phyloP scores from a whole-genome alignment of 2,113 vertebrate species.

The Potamarius usumacintae region DNA sequence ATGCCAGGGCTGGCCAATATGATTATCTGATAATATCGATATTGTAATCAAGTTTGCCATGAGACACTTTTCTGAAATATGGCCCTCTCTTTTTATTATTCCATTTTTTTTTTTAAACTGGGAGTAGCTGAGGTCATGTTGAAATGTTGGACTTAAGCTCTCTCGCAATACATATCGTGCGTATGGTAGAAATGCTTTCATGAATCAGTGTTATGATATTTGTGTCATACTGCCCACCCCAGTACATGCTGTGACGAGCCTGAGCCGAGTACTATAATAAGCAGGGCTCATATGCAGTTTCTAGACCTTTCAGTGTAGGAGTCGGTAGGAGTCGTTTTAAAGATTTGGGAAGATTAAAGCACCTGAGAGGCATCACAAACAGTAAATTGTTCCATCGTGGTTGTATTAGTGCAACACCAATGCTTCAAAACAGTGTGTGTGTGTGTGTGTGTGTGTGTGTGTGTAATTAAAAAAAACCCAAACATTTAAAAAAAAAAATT shows the following conservation, averaged over 20 bases:
- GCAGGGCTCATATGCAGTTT: background rate
- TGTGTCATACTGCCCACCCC: background rate
- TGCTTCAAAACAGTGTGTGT: background rate
- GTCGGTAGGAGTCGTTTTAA: background rate
- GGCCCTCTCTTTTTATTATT: background rate
- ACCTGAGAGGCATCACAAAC: constrained; percentile 54
- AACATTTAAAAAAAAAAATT: background rate
- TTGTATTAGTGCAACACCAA: background rate
- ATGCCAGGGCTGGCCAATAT: background rate
- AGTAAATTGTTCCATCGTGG: constrained; percentile 47
- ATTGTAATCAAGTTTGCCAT: background rate
- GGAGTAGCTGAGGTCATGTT: background rate
- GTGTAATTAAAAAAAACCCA: background rate
- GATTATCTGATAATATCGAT: background rate
- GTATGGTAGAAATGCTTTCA: background rate
- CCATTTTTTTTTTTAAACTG: background rate
- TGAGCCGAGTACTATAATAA: constrained; percentile 18
- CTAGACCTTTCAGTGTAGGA: background rate
- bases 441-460: too few relatives aligned
- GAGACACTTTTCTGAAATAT: background rate
- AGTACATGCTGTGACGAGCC: background rate
- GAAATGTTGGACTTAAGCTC: background rate
- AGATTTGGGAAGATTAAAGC: constrained; percentile 38
- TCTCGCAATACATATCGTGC: background rate
- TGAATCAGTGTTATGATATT: background rate